A percentile compares a stretch with the other conserved stretches of the same genome.
Evolutionary conservation across 1,140 invertebrate species (phyloP).

Genomic region (Venustaconcha ellipsiformis): DNA sequence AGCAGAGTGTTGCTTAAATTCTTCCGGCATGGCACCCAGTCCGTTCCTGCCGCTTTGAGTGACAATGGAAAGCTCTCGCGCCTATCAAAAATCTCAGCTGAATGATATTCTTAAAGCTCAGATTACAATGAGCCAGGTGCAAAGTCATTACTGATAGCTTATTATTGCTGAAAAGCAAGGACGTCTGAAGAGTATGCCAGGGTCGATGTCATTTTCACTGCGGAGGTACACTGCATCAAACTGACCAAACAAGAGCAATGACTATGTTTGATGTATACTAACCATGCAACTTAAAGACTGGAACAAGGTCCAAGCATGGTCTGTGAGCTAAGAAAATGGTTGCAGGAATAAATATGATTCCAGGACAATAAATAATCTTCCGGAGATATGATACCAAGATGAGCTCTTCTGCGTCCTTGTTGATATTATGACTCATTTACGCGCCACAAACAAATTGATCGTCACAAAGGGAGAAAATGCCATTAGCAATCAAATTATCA

Average conservation of each 20-base stretch:
- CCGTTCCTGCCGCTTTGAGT: constrained; percentile 34
- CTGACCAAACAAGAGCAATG: constrained; percentile 7
- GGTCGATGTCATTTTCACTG: constrained; percentile 26
- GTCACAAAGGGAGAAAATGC: constrained; percentile 13
- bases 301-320: constrained; percentile 28
- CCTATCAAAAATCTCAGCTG: constrained; percentile 35
- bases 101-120: constrained; percentile 19
- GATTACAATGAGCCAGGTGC: constrained; percentile 5
- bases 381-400: constrained; percentile 40
- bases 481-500: constrained; percentile 6
- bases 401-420: constrained; percentile 44
- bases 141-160: constrained; percentile 17
- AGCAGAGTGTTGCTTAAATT: constrained; percentile 34
- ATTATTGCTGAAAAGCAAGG: background rate
- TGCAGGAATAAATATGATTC: constrained; percentile 26
- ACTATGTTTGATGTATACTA: constrained; percentile 38
- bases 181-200: constrained; percentile 35
- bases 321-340: constrained; percentile 36
- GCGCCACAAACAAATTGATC: background rate
- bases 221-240: constrained; percentile 19
- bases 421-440: constrained; percentile 12
- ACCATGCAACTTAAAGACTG: constrained; percentile 32
- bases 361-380: constrained; percentile 27
- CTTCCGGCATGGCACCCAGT: constrained; percentile 39
- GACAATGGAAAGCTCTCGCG: constrained; percentile 31